These are phyloP conservation scores for Heterotilapia buettikoferi DNA, from an alignment of 2,113 vertebrate genomes.

Conservation along the genomic window DNA sequence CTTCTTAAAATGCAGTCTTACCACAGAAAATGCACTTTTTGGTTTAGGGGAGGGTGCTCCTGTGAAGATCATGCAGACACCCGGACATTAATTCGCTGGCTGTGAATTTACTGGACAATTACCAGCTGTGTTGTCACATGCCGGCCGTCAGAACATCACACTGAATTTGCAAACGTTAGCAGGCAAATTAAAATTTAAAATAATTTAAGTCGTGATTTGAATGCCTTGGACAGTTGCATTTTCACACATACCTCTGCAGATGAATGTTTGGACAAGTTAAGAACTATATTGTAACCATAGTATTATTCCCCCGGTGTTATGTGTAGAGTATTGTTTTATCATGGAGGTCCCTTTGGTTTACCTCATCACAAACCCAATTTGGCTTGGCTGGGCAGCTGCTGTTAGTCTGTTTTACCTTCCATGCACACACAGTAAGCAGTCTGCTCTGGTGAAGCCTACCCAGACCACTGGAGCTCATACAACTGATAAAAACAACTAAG, in stretches of 20 bases:
- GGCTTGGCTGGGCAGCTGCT: not conserved
- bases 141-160: not conserved
- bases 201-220: not conserved
- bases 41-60: not conserved
- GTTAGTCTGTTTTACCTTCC: not conserved
- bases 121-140: not conserved
- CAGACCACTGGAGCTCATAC: not conserved
- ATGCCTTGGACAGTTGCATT: not conserved
- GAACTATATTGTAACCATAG: not conserved
- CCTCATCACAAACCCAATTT: not conserved
- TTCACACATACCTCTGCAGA: not conserved
- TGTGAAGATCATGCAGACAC: not conserved
- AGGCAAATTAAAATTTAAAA: not conserved
- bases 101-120: not conserved
- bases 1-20: not conserved
- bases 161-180: not conserved
- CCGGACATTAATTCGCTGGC: not conserved
- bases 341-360: not conserved
- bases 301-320: not conserved
- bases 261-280: not conserved
- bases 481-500: not conserved
- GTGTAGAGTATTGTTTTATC: not conserved
- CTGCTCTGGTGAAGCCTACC: not conserved
- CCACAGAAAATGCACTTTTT: not conserved
- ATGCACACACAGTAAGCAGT: not conserved